A percentile compares a stretch with the other conserved stretches of the same genome.
phyloP scores from a whole-genome alignment of 2,888 invertebrate genomes.

The Acleris holmiana region DNA sequence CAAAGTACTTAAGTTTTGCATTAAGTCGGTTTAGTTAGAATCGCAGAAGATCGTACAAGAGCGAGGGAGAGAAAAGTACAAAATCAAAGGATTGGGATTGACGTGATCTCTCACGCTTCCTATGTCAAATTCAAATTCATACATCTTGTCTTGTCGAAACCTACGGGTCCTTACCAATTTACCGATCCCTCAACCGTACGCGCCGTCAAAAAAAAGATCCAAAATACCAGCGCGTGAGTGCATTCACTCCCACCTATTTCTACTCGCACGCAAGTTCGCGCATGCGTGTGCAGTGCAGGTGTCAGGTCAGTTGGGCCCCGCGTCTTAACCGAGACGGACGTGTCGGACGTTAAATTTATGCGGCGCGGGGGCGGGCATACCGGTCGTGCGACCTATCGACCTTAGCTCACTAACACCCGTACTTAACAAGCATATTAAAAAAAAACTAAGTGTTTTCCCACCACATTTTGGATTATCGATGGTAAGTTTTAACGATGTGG shows the following conservation, averaged over 20 bases:
- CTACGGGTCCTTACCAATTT: too few relatives aligned
- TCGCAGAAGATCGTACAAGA: too few relatives aligned
- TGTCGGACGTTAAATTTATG: background rate
- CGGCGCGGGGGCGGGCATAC: conserved; percentile 34
- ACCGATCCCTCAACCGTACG: background rate
- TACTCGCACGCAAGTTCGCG: conserved; percentile 27
- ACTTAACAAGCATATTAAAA: background rate
- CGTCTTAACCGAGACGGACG: conserved; percentile 6
- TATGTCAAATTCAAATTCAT: too few relatives aligned
- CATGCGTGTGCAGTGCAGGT: conserved; percentile 18
- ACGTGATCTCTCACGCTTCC: too few relatives aligned
- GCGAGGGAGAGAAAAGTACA: too few relatives aligned
- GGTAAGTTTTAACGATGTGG: background rate
- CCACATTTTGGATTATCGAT: background rate
- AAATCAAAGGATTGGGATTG: too few relatives aligned
- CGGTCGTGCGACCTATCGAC: conserved; percentile 33
- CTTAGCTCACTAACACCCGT: conserved; percentile 19
- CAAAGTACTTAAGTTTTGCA: too few relatives aligned
- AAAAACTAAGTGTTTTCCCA: background rate
- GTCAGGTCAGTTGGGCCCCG: conserved; percentile 23
- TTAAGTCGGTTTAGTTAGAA: too few relatives aligned
- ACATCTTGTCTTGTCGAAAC: too few relatives aligned
- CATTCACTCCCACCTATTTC: conserved; percentile 38
- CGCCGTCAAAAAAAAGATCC: conserved; percentile 29
- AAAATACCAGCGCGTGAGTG: conserved; percentile 30